Conservation (phyloP, 1,140 invertebrate species). For the Scaptomyza graminum region DNA sequence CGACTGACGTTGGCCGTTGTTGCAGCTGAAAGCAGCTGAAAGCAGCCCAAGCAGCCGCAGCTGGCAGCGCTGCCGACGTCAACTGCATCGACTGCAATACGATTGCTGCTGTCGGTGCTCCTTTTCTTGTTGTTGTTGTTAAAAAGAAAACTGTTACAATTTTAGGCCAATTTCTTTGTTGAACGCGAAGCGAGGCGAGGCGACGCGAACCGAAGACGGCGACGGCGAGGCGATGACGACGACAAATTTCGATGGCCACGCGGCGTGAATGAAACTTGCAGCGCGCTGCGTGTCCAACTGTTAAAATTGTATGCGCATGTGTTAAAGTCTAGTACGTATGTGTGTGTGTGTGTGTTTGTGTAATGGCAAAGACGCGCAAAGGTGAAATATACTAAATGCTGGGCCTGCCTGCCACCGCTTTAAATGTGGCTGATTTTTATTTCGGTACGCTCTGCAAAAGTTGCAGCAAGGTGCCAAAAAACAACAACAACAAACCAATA, state of each 20-base stretch:
- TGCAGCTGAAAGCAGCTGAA: conserved; percentile 66
- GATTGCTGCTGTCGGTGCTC: conserved; percentile 5
- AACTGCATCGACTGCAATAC: conserved; percentile 55
- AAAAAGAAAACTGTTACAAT: conserved; percentile 75
- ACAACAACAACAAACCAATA: conserved; percentile 19
- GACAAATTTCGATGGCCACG: conserved; percentile 68
- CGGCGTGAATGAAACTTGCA: conserved; percentile 70
- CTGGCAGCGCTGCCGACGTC: conserved; percentile 42
- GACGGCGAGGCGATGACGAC: conserved; percentile 22
- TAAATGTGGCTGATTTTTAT: conserved; percentile 58
- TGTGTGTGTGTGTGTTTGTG: conserved; percentile 25
- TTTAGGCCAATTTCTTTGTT: conserved; percentile 73
- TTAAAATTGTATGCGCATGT: conserved; percentile 2
- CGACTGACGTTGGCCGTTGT: conserved; percentile 45
- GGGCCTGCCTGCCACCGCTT: conserved; percentile 28
- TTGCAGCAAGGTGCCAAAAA: conserved; percentile 56
- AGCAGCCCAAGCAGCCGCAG: conserved; percentile 42
- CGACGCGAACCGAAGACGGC: conserved; percentile 41
- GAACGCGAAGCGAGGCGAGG: conserved; percentile 36
- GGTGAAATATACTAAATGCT: conserved; percentile 81
- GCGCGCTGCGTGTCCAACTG: conserved; percentile 35
- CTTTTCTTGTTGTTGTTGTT: conserved; percentile 24
- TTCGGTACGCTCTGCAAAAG: conserved; percentile 53
- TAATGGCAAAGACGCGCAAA: conserved; percentile 73
- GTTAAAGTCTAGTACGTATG: not conserved